Evolutionary conservation across 1,140 invertebrate species (phyloP).

Genomic region (fruit fly (Drosophila melanogaster)): DNA sequence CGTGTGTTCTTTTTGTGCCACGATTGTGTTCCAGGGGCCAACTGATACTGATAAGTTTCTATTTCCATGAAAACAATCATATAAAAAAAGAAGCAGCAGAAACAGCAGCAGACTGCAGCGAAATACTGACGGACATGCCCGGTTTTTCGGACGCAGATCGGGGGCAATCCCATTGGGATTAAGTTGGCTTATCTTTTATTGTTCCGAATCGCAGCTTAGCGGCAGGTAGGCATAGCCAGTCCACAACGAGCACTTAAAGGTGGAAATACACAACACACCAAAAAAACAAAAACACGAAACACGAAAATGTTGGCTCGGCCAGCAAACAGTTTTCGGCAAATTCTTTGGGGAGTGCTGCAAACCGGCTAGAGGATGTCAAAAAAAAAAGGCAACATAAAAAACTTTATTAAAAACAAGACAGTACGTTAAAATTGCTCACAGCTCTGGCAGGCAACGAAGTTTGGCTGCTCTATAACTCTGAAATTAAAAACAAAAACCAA

Average conservation of each 20-base stretch:
- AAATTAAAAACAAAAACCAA: not conserved
- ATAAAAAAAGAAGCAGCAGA: not conserved
- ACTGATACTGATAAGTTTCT: conserved; percentile 29
- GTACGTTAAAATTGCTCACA: not conserved
- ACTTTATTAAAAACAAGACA: not conserved
- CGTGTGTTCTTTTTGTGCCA: conserved; percentile 19
- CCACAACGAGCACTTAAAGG: conserved; percentile 23
- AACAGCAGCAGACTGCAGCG: not conserved
- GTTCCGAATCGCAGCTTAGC: conserved; percentile 21
- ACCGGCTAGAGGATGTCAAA: not conserved
- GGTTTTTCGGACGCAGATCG: conserved; percentile 19
- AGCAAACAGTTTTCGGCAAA: conserved; percentile 35
- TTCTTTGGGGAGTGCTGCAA: conserved; percentile 31
- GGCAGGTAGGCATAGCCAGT: conserved; percentile 20
- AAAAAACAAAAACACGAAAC: not conserved
- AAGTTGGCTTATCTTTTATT: conserved; percentile 34
- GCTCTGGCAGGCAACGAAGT: not conserved
- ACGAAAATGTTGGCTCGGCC: conserved; percentile 21
- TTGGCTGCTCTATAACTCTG: not conserved
- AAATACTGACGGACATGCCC: conserved; percentile 2
- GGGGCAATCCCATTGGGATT: conserved; percentile 31
- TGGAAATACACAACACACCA: conserved; percentile 1
- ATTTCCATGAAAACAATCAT: conserved; percentile 15
- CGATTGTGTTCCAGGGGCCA: conserved; percentile 22
- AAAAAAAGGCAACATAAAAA: not conserved